phyloP scores from a whole-genome alignment of 2,113 vertebrate genomes.

The Tychaedon coryphoeus region DNA sequence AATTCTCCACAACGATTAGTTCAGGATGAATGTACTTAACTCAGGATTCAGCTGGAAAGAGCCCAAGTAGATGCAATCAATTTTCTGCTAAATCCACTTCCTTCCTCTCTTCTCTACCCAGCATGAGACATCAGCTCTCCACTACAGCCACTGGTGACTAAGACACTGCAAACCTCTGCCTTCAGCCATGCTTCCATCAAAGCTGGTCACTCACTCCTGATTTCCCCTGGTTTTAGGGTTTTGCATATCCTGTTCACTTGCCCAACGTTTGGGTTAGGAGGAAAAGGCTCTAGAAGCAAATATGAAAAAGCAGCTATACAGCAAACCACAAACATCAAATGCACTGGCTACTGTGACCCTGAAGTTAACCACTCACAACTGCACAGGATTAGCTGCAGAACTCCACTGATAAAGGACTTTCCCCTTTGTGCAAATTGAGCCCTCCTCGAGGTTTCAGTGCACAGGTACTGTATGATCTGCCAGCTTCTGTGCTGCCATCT shows the following conservation, averaged over 20 bases:
- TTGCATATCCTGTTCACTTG: not conserved
- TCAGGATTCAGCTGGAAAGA: conserved; percentile 63
- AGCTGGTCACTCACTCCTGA: not conserved
- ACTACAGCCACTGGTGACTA: conserved; percentile 7
- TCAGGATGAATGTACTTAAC: conserved; percentile 69
- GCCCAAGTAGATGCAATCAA: conserved; percentile 68
- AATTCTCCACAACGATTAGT: conserved; percentile 56
- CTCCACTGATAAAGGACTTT: not conserved
- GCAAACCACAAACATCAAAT: not conserved
- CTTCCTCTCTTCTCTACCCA: conserved; percentile 54
- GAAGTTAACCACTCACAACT: not conserved
- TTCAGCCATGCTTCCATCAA: not conserved
- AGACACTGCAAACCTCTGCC: not conserved
- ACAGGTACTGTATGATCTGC: not conserved
- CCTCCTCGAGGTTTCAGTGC: rapidly evolving
- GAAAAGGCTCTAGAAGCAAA: not conserved
- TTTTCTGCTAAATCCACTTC: conserved; percentile 65
- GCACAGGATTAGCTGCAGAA: not conserved
- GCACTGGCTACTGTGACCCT: not conserved
- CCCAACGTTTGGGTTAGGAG: not conserved
- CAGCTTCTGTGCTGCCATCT: not conserved
- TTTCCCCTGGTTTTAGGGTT: not conserved
- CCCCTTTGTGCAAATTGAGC: not conserved
- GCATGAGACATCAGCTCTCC: conserved; percentile 22
- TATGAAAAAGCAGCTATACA: not conserved